A percentile compares a stretch with the other conserved stretches of the same genome.
Evolutionary conservation across 2,797 vertebrate species (phyloP).

Genomic region (Hirundo rustica): DNA sequence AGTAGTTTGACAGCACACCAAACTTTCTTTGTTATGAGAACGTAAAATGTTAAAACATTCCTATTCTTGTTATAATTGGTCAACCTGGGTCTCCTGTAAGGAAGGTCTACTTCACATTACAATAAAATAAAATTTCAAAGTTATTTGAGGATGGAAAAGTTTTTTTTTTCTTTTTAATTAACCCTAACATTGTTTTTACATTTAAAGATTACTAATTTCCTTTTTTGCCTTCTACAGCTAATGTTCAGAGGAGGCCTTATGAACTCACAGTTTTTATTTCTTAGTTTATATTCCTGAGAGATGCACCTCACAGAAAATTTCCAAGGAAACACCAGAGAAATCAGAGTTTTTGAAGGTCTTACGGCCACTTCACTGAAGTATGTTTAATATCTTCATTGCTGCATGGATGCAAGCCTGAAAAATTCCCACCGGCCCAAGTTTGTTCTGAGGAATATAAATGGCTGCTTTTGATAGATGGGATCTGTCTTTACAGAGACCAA

Average conservation of each 20-base stretch:
- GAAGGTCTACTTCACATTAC: conserved; percentile 5
- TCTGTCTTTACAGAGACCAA: background rate
- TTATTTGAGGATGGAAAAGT: background rate
- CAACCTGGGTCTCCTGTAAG: background rate
- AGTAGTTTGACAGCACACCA: background rate
- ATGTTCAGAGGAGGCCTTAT: background rate
- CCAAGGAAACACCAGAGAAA: background rate
- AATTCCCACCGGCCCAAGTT: background rate
- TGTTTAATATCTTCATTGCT: background rate
- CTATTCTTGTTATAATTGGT: conserved; percentile 19
- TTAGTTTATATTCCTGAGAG: background rate
- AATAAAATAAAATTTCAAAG: conserved; percentile 20
- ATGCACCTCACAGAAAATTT: background rate
- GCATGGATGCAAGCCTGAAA: background rate
- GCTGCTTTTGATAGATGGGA: background rate
- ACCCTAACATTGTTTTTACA: background rate
- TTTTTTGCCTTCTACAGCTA: background rate
- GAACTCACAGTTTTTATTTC: background rate
- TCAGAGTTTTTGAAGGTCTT: background rate
- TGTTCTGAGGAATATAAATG: background rate
- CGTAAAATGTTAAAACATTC: conserved; percentile 11
- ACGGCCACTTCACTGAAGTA: background rate
- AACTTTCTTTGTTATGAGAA: conserved; percentile 35
- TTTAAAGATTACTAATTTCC: background rate
- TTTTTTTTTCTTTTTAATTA: conserved; percentile 24